Conservation (phyloP, 2,113 vertebrate genomes). For the Polypterus senegalus region DNA sequence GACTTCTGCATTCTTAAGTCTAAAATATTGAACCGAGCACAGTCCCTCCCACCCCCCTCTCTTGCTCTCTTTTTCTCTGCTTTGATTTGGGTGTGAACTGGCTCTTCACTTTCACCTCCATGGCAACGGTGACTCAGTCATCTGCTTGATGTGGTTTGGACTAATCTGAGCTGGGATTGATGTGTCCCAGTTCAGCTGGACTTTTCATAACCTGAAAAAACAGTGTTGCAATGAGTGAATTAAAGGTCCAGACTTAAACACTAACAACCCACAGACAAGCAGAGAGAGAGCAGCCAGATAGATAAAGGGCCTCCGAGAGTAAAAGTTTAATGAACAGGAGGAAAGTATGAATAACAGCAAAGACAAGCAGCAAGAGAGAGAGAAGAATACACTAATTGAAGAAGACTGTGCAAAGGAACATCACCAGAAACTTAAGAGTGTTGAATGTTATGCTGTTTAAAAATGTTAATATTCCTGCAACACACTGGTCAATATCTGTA, state of each 20-base stretch:
- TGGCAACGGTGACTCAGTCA: not conserved
- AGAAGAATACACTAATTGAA: not conserved
- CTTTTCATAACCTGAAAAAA: not conserved
- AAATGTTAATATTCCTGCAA: too few relatives aligned
- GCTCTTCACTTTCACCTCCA: too few relatives aligned
- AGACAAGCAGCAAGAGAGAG: constrained; percentile 17
- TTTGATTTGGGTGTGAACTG: too few relatives aligned
- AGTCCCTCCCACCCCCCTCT: too few relatives aligned
- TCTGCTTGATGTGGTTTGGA: not conserved
- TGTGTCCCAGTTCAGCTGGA: not conserved
- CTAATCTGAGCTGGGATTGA: not conserved
- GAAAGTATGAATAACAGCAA: not conserved
- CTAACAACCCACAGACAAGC: not conserved
- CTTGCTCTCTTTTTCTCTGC: too few relatives aligned
- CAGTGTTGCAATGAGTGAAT: not conserved
- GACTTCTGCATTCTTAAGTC: too few relatives aligned
- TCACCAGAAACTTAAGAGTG: not conserved
- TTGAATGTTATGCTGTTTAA: too few relatives aligned
- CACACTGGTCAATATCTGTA: too few relatives aligned
- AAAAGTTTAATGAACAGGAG: not conserved
- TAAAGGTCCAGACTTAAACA: not conserved
- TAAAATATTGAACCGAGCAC: too few relatives aligned
- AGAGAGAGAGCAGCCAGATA: too few relatives aligned
- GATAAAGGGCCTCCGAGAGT: too few relatives aligned
- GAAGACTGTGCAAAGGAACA: not conserved